Base-by-base conservation (phyloP, 2,888 invertebrate species). In the Lepeophtheirus nordmannii region DNA sequence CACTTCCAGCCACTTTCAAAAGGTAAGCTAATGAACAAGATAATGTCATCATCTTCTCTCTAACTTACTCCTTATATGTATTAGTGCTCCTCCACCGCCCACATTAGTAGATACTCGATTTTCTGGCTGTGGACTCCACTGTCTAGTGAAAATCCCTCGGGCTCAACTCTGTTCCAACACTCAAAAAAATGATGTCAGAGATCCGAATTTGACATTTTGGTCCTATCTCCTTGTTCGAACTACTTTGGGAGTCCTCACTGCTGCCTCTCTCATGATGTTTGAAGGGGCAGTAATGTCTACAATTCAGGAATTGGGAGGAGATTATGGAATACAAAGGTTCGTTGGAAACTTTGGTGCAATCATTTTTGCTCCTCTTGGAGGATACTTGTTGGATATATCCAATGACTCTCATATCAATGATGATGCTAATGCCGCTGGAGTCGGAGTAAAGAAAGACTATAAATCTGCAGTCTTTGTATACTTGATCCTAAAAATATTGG, bases 211-310 rank as follows among this genome's bases (percentile, higher is more conserved):
- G 58, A 86, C 85, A 0, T 83, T 86, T 73, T 84, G 84, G 82
- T 78, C 79, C 58, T 89, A 89, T 72, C 76, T 85, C 53, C 73
- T 83, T 11, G 56, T 73, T 12, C 69, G 85, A 71, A 80, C 84
- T 37, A 72, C 86, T 67, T 85, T 85, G 0, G 89, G 89, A 72
- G 83, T 87, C 60, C 87, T 87, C 75, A 82, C 86, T 11, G 82
- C 85, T 39, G 83, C 86, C 0, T 84, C 82, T 0, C 76, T 86
- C 58, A 65, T 65, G 65, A 65, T 65, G 65, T 65, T 65, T 58
- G 65, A 65, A 39, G 65, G 65, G 37, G 65, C 65, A 5, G 65
- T 65, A 14, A 65, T 65, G 65, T 53, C 65, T 7, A 58, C 58
- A 7, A 38, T 58, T 1, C 58, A 58, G 22, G 58, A 58, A 11